A percentile compares a stretch with the other conserved stretches of the same genome.
These are phyloP conservation scores for Sorex maritimensis DNA, from an alignment of 2,797 vertebrate species.

Conservation along the genomic window DNA sequence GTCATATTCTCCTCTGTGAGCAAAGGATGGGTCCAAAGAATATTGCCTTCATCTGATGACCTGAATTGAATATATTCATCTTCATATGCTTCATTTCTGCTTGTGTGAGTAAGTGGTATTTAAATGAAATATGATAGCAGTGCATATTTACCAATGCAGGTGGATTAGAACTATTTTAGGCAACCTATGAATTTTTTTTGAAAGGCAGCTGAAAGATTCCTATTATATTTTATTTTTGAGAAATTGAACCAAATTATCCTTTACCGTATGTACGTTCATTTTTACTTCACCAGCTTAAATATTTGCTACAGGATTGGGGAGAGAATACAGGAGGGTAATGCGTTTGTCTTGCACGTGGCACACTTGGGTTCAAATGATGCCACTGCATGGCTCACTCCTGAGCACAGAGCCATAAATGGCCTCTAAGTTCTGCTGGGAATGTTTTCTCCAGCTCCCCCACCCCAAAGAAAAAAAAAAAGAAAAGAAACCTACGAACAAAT, in stretches of 20 bases:
- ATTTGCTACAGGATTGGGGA: conserved; percentile 35
- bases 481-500: conserved; percentile 1
- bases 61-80: neutral
- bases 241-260: conserved; percentile 61
- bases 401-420: too few species aligned
- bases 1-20: neutral
- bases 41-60: neutral
- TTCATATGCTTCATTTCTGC: conserved; percentile 6
- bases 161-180: neutral
- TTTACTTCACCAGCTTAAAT: conserved; percentile 53
- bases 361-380: too few species aligned
- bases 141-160: neutral
- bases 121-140: conserved; percentile 19
- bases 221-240: conserved; percentile 70
- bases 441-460: too few species aligned
- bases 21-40: conserved; percentile 1
- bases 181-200: conserved; percentile 34
- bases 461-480: too few species aligned
- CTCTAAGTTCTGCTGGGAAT: too few species aligned
- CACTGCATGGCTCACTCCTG: too few species aligned
- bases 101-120: conserved; percentile 36
- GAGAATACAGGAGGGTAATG: too few species aligned
- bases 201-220: conserved; percentile 34
- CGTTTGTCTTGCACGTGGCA: too few species aligned
- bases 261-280: conserved; percentile 58